phyloP scores from a whole-genome alignment of 2,113 vertebrate genomes.

The Oreotrochilus melanogaster region DNA sequence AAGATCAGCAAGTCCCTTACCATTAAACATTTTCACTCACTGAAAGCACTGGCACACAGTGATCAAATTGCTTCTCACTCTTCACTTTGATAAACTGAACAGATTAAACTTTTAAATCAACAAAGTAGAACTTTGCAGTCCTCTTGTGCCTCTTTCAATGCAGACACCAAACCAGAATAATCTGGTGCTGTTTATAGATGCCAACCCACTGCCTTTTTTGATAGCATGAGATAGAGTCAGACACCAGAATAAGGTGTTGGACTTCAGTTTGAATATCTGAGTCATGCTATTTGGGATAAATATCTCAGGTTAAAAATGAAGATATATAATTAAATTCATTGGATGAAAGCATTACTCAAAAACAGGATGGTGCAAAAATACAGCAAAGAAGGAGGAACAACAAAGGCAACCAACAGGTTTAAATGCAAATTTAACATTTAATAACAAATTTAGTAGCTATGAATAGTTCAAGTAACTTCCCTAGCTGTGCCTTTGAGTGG shows the following conservation, averaged over 20 bases:
- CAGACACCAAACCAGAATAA: background rate
- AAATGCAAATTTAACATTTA: background rate
- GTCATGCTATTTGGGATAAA: background rate
- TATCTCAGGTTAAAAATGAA: background rate
- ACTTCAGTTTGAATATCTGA: background rate
- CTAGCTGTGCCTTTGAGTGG: background rate
- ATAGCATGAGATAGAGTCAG: background rate
- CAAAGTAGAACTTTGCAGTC: background rate
- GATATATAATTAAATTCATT: background rate
- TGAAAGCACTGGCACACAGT: background rate
- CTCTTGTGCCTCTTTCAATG: background rate
- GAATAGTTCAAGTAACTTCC: background rate
- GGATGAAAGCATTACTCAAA: background rate
- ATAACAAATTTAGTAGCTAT: background rate
- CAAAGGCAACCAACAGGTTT: background rate
- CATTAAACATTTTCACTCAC: background rate
- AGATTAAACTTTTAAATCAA: background rate
- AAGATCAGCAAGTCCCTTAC: background rate
- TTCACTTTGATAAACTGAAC: background rate
- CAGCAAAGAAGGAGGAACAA: background rate
- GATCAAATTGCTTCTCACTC: background rate
- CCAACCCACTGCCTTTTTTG: background rate
- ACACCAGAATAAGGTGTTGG: background rate
- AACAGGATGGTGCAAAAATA: background rate
- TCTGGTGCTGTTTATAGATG: background rate